These are phyloP conservation scores for Gobius niger DNA, from an alignment of 2,113 vertebrate species.

Conservation along the genomic window DNA sequence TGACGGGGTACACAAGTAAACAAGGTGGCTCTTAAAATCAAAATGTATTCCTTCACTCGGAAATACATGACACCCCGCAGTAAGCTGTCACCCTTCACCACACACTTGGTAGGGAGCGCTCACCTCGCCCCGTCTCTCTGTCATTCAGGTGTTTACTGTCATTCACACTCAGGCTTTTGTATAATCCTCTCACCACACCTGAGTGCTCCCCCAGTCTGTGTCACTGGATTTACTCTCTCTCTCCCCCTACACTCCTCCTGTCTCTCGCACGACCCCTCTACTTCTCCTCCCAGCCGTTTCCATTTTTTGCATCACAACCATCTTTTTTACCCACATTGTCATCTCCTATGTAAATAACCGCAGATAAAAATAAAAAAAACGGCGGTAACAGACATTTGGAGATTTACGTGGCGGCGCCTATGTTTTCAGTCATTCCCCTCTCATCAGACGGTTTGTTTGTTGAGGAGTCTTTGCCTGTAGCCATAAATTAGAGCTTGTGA, in stretches of 20 bases:
- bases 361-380: constrained; percentile 54
- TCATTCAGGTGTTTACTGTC: constrained; percentile 79
- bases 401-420: constrained; percentile 56
- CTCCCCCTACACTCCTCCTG: constrained; percentile 6
- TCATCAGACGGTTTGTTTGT: constrained; percentile 69
- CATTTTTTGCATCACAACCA: constrained; percentile 68
- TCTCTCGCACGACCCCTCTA: constrained; percentile 34
- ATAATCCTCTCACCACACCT: constrained; percentile 79
- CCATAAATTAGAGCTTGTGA: constrained; percentile 73
- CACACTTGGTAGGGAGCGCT: constrained; percentile 39
- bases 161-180: constrained; percentile 77
- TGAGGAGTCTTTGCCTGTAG: constrained; percentile 71
- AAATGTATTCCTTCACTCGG: constrained; percentile 15
- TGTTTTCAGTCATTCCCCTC: constrained; percentile 67
- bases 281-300: constrained; percentile 48
- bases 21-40: constrained; percentile 22
- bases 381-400: constrained; percentile 70
- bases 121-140: constrained; percentile 57
- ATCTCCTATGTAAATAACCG: constrained; percentile 75
- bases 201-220: constrained; percentile 72
- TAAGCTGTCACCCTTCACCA: constrained; percentile 57
- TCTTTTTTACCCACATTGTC: constrained; percentile 70
- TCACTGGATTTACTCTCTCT: constrained; percentile 67
- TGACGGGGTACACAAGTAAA: constrained; percentile 47
- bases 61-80: constrained; percentile 45